phyloP scores from a whole-genome alignment of 1,140 invertebrate species.

The Drosophila punjabiensis region DNA sequence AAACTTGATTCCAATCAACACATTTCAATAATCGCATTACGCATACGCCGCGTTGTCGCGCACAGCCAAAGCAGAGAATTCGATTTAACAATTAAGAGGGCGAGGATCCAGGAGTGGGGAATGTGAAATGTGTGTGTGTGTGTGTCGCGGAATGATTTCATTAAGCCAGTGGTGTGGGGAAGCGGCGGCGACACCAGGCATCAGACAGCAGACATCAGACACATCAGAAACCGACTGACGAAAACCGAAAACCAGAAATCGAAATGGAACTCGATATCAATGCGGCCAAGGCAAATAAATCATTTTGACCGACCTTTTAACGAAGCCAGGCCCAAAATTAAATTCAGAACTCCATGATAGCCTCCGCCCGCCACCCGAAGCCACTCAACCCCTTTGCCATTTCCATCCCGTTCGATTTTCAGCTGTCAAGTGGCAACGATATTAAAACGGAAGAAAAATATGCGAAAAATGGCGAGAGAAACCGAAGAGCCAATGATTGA shows the following conservation, averaged over 20 bases:
- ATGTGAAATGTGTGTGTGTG: constrained; percentile 22
- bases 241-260: constrained; percentile 38
- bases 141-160: constrained; percentile 64
- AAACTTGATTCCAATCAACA: constrained; percentile 73
- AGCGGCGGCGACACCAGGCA: constrained; percentile 10
- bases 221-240: constrained; percentile 21
- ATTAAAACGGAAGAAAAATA: constrained; percentile 55
- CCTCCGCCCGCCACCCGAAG: constrained; percentile 1
- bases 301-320: constrained; percentile 68
- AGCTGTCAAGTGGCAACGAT: constrained; percentile 35
- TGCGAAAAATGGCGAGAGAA: constrained; percentile 54
- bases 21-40: constrained; percentile 75
- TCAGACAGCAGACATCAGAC: constrained; percentile 5
- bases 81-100: constrained; percentile 65
- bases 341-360: constrained; percentile 44
- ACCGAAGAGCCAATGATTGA: constrained; percentile 62
- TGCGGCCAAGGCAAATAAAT: constrained; percentile 72
- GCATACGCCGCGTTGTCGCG: constrained; percentile 57
- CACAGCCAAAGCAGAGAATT: constrained; percentile 46
- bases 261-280: constrained; percentile 63
- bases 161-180: constrained; percentile 28
- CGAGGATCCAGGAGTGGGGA: neutral
- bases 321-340: constrained; percentile 62
- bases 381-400: constrained; percentile 29
- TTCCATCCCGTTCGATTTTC: constrained; percentile 41